Percentiles rank a stretch among this genome's conserved stretches.
Evolutionary conservation across 2,888 invertebrate species (phyloP).

Genomic region (Criorhina ranunculi): DNA sequence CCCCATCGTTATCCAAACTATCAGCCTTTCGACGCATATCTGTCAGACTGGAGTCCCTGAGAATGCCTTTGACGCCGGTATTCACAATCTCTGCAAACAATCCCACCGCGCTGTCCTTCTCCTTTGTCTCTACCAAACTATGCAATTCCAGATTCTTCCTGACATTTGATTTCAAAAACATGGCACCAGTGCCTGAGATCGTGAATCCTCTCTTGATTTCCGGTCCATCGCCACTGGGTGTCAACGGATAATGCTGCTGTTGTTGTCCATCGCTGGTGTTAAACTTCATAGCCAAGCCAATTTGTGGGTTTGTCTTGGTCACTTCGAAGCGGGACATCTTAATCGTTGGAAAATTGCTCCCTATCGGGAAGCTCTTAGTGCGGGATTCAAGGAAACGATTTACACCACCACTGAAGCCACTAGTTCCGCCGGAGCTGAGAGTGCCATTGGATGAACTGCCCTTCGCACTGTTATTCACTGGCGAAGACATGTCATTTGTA

Average conservation of each 20-base stretch:
- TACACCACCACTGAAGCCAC: conserved; percentile 81
- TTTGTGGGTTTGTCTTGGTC: conserved; percentile 81
- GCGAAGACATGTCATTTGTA: conserved; percentile 80
- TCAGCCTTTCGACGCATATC: conserved; percentile 81
- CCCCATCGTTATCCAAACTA: conserved; percentile 78
- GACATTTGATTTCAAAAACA: conserved; percentile 87
- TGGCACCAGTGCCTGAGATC: conserved; percentile 86
- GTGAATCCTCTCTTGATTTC: conserved; percentile 83
- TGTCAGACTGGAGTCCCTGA: conserved; percentile 86
- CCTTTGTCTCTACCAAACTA: conserved; percentile 72
- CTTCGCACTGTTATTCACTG: conserved; percentile 76
- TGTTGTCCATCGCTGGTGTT: conserved; percentile 59
- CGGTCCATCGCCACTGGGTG: conserved; percentile 50
- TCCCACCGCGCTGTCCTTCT: conserved; percentile 78
- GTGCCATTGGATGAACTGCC: conserved; percentile 67
- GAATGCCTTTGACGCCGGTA: conserved; percentile 86
- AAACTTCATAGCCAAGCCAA: conserved; percentile 81
- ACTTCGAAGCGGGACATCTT: conserved; percentile 83
- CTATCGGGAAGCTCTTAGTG: conserved; percentile 78
- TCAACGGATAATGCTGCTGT: conserved; percentile 76
- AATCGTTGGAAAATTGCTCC: conserved; percentile 80
- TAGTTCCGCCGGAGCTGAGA: conserved; percentile 78
- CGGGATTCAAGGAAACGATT: conserved; percentile 82
- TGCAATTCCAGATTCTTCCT: conserved; percentile 76
- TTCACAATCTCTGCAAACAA: conserved; percentile 71